These are phyloP conservation scores for Elephas maximus DNA, from an alignment of 2,113 vertebrate species.

Conservation along the genomic window DNA sequence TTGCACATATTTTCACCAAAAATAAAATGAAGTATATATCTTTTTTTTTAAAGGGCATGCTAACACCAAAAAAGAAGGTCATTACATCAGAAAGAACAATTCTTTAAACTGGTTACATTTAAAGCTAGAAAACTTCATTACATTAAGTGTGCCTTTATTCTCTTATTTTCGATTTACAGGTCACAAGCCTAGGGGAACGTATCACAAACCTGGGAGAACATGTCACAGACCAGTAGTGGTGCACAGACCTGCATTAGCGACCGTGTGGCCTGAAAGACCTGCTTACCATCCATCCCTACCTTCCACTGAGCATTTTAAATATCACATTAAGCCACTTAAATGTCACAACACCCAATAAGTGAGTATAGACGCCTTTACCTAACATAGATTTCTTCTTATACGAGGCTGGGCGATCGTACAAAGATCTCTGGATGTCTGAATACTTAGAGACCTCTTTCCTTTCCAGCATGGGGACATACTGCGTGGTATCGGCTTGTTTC, in stretches of 20 bases:
- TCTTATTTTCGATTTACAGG: background rate
- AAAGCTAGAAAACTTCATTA: conserved; percentile 4
- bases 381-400: conserved; percentile 93
- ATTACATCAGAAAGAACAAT: background rate
- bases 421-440: conserved; percentile 93
- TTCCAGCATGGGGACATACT: conserved; percentile 99
- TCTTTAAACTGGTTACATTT: conserved; percentile 24
- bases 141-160: background rate
- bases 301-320: background rate
- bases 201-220: background rate
- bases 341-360: background rate
- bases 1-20: background rate
- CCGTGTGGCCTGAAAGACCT: fast-evolving
- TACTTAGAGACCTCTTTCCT: conserved; percentile 95
- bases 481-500: conserved; percentile 97
- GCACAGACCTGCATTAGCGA: background rate
- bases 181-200: background rate
- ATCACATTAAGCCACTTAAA: background rate
- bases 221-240: background rate
- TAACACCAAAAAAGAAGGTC: background rate
- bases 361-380: conserved; percentile 86
- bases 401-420: conserved; percentile 96
- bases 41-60: background rate
- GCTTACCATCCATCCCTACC: background rate
- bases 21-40: background rate